phyloP scores from a whole-genome alignment of 2,888 invertebrate genomes.

The Sclerodermus sp. region DNA sequence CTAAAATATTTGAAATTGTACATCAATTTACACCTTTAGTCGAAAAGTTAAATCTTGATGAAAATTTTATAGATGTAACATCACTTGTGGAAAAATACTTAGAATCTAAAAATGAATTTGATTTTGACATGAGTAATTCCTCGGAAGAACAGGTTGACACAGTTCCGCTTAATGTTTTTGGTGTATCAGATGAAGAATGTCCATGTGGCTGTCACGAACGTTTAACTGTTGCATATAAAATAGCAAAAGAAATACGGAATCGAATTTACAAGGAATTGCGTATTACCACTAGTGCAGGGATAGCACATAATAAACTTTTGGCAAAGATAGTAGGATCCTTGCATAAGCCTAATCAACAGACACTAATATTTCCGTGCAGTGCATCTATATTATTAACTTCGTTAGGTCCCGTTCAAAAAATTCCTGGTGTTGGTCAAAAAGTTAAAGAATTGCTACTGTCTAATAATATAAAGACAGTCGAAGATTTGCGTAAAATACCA shows the following conservation, averaged over 20 bases:
- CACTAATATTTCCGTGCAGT: conserved; percentile 72
- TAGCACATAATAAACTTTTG: conserved; percentile 81
- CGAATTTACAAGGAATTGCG: conserved; percentile 70
- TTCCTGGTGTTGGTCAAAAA: conserved; percentile 78
- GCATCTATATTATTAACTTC: conserved; percentile 68
- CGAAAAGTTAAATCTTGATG: conserved; percentile 83
- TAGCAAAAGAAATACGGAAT: conserved; percentile 77
- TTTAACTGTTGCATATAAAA: conserved; percentile 70
- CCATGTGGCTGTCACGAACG: conserved; percentile 75
- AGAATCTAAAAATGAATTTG: conserved; percentile 20
- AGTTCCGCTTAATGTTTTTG: conserved; percentile 63
- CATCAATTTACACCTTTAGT: conserved; percentile 73
- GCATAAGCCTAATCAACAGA: conserved; percentile 83
- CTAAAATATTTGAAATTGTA: conserved; percentile 72
- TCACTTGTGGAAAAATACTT: conserved; percentile 61
- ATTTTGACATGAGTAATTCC: conserved; percentile 19
- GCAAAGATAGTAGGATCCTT: conserved; percentile 75
- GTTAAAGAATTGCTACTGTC: conserved; percentile 68
- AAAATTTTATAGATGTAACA: conserved; percentile 82
- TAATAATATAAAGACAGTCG: conserved; percentile 68
- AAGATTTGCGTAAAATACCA: conserved; percentile 68
- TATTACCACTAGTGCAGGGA: conserved; percentile 79
- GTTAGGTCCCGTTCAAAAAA: conserved; percentile 64
- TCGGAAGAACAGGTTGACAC: conserved; percentile 22
- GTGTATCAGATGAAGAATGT: conserved; percentile 64